phyloP scores from a whole-genome alignment of 2,888 invertebrate species.

The Campoletis raptor region DNA sequence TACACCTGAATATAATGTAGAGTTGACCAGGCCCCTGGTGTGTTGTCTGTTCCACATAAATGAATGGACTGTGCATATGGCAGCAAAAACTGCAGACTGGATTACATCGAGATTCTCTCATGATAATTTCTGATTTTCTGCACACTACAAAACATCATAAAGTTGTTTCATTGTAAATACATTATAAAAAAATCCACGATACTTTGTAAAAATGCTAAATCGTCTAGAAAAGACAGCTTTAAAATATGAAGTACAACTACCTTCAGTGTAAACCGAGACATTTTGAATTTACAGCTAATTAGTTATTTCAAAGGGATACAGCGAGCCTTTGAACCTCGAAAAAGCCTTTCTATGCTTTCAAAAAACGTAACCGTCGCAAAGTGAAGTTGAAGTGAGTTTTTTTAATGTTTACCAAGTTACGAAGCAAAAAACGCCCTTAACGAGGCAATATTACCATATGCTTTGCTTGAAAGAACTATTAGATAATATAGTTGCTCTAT shows the following conservation, averaged over 20 bases:
- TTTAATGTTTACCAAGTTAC: background rate
- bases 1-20: background rate
- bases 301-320: background rate
- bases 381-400: constrained; percentile 1
- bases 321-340: background rate
- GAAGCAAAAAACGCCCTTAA: background rate
- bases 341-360: background rate
- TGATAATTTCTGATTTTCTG: background rate
- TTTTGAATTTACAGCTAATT: background rate
- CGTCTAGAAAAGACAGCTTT: background rate
- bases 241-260: background rate
- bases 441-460: background rate
- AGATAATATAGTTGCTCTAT: background rate
- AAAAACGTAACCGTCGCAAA: background rate
- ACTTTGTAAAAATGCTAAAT: background rate
- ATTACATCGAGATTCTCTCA: constrained; percentile 30
- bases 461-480: background rate
- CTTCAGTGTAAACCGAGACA: background rate
- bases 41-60: constrained; percentile 44
- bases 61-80: constrained; percentile 54
- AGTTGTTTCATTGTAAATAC: background rate
- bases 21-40: constrained; percentile 19
- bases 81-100: constrained; percentile 19
- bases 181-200: background rate
- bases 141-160: background rate